Conservation (phyloP, 2,113 vertebrate species). For the Centropristis striata region DNA sequence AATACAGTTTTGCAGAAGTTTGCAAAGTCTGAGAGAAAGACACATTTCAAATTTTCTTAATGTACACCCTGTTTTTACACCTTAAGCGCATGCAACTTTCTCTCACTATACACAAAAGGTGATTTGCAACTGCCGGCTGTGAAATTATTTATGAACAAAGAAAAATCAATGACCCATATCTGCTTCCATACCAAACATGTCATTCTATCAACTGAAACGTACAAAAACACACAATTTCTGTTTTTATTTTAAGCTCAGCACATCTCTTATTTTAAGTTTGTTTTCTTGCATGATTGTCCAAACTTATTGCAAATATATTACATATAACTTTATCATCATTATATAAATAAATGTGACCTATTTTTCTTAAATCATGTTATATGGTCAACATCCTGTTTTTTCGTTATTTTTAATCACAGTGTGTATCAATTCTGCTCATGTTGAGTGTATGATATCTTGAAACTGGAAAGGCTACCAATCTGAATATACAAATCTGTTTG, state of each 20-base stretch:
- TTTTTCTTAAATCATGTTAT: conserved; percentile 25
- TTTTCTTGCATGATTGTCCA: conserved; percentile 62
- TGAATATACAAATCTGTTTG: conserved; percentile 21
- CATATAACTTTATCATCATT: conserved; percentile 41
- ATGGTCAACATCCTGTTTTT: conserved; percentile 2
- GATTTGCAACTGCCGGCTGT: no score
- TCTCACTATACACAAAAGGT: no score
- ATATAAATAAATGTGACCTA: conserved; percentile 49
- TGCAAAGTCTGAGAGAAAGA: no score
- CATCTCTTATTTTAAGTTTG: conserved; percentile 19
- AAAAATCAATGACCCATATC: no score
- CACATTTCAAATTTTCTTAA: no score
- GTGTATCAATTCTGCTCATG: conserved; percentile 10
- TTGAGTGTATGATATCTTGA: conserved; percentile 20
- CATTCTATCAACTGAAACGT: conserved; percentile 27
- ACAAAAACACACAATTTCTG: conserved; percentile 25
- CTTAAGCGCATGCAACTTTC: no score
- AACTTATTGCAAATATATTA: conserved; percentile 66
- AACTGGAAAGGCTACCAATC: conserved; percentile 16
- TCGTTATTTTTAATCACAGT: background rate
- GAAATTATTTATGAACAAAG: no score
- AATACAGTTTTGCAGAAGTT: no score
- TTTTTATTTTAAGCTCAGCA: conserved; percentile 60
- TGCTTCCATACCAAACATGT: background rate
- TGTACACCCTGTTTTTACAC: no score